Evolutionary conservation across 2,113 vertebrate species (phyloP).

Genomic region (Apteryx mantelli): DNA sequence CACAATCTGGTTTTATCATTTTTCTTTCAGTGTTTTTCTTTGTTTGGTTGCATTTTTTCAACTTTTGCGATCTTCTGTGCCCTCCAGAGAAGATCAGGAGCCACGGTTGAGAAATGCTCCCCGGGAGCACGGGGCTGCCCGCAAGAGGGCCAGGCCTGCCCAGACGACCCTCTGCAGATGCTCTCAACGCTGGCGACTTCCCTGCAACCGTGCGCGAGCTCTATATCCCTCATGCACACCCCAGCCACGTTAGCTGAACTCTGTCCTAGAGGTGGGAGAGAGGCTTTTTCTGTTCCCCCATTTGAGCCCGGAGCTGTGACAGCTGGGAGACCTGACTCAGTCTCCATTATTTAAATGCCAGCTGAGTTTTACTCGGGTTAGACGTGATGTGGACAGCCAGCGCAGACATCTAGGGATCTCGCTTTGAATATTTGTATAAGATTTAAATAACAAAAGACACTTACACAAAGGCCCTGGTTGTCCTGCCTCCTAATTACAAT

Average conservation of each 20-base stretch:
- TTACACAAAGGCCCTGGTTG: not conserved
- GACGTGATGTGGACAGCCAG: not conserved
- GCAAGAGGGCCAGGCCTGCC: no score
- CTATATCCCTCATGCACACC: rapidly evolving
- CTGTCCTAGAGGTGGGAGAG: not conserved
- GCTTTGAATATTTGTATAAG: not conserved
- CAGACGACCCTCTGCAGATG: not conserved
- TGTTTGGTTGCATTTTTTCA: not conserved
- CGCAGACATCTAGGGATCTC: not conserved
- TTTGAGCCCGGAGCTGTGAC: not conserved
- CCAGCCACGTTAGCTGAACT: not conserved
- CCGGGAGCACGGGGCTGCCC: rapidly evolving
- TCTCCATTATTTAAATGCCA: not conserved
- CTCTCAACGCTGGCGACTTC: not conserved
- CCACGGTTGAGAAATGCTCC: not conserved
- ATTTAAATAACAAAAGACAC: constrained; percentile 16
- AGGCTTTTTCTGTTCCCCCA: not conserved
- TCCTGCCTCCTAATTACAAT: not conserved
- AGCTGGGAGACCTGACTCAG: not conserved
- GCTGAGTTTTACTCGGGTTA: not conserved
- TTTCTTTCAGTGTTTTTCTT: not conserved
- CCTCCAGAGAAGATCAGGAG: not conserved
- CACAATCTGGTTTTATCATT: not conserved
- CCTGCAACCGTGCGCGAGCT: rapidly evolving
- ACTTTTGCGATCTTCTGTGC: not conserved